Conservation (phyloP, 1,140 invertebrate genomes). For the Hyphantria cunea region DNA sequence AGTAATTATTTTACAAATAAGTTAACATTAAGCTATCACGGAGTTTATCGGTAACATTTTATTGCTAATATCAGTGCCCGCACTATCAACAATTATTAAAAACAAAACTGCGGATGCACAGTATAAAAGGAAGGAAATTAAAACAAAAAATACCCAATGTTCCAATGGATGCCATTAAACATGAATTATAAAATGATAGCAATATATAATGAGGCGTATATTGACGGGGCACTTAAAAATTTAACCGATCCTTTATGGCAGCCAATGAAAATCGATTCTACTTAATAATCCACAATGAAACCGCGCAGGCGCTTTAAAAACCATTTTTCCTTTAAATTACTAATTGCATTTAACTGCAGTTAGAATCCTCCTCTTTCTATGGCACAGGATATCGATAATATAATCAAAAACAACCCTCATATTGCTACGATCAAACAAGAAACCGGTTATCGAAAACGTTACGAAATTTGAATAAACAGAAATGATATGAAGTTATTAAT, state of each 20-base stretch:
- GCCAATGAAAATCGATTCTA: slow-evolving; percentile 36
- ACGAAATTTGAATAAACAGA: slow-evolving; percentile 25
- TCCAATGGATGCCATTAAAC: too few species aligned
- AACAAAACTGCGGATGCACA: too few species aligned
- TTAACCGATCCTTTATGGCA: slow-evolving; percentile 40
- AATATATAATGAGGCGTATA: slow-evolving; percentile 18
- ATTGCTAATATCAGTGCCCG: too few species aligned
- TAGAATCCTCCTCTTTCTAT: not conserved
- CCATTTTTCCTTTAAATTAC: slow-evolving; percentile 16
- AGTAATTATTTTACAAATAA: too few species aligned
- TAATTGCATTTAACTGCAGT: slow-evolving; percentile 16
- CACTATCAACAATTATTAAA: too few species aligned
- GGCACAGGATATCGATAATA: slow-evolving; percentile 38
- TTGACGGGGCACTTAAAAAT: slow-evolving; percentile 36
- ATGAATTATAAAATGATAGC: slow-evolving; percentile 5
- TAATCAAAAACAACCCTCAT: slow-evolving; percentile 41
- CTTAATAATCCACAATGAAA: slow-evolving; percentile 41
- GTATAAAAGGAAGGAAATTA: too few species aligned
- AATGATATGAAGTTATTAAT: slow-evolving; percentile 54
- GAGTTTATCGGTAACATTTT: too few species aligned
- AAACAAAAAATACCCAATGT: too few species aligned
- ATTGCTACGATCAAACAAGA: slow-evolving; percentile 14
- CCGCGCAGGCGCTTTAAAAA: slow-evolving; percentile 8
- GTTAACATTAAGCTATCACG: too few species aligned
- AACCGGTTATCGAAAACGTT: slow-evolving; percentile 31